phyloP scores from a whole-genome alignment of 2,797 vertebrate species.

The Falco novaeseelandiae region DNA sequence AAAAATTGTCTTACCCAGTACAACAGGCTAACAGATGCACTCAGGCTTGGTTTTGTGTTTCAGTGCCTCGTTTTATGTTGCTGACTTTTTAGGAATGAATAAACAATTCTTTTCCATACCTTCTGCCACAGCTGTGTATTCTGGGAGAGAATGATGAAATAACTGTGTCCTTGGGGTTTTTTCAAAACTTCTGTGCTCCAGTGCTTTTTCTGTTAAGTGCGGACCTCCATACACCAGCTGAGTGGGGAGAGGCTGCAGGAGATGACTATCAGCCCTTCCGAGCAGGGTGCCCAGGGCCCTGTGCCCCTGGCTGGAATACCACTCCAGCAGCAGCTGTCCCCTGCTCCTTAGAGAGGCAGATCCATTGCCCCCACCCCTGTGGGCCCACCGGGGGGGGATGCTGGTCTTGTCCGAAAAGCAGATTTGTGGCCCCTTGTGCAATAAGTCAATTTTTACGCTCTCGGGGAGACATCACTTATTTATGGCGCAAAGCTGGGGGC shows the following conservation, averaged over 20 bases:
- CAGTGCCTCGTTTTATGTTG: background rate
- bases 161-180: background rate
- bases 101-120: background rate
- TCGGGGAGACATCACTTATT: no score
- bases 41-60: background rate
- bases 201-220: fast-evolving
- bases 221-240: fast-evolving
- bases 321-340: fast-evolving
- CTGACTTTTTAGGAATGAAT: background rate
- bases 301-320: fast-evolving
- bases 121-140: fast-evolving
- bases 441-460: no score
- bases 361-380: background rate
- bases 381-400: no score
- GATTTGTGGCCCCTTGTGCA: no score
- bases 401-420: no score
- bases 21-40: background rate
- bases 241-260: no score
- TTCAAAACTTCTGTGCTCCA: no score
- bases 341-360: no score
- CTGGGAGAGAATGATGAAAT: background rate
- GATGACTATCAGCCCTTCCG: background rate
- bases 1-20: background rate
- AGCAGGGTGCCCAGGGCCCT: no score
- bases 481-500: no score